Evolutionary conservation across 2,797 vertebrate genomes (phyloP), one percentile per base, ranked within the genome.

Genomic region (Leucoraja ocellata): DNA sequence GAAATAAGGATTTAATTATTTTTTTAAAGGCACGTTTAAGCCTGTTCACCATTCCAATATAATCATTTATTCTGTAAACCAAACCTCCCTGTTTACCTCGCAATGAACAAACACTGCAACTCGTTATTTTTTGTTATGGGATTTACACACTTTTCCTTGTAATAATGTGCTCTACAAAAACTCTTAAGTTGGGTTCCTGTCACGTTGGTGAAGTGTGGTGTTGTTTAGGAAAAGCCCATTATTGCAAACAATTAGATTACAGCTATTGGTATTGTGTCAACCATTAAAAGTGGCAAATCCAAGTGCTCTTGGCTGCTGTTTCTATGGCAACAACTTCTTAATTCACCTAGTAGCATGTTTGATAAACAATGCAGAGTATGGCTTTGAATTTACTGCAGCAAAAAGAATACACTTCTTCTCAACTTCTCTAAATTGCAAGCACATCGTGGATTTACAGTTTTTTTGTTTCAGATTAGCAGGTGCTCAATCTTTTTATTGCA

Each of bases 331-430:
- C 94, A 93, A 79, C 95, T 94, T 93, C 94, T 94, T 95, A 95
- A 96, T 95, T 95, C 95, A 93, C 93, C 93, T 94, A 95, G 94
- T 95, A 95, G 95, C 94, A 95, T 94, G 95, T 86, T 94, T 95
- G 94, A 96, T 93, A 95, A 96, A 96, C 95, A 95, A 95, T 94
- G 94, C 93, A 73, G 95, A 94, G 95, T 94, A 95, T 94, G 93
- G 94, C 93, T 94, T 94, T 94, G 95, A 94, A 96, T 94, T 96
- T 92, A 93, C 94, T 93, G 93, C 90, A 95, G 93, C 23, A 76
- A 95, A 93, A 93, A 93, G 95, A 95, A 93, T 93, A 94, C 54
- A 76, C 94, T 94, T 93, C 54, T 63, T 93, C 91, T 93, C 84
- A 93, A 93, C 93, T 94, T 25, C 94, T 86, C 36, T 79, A 93